Evolutionary conservation across 2,797 vertebrate species (phyloP).

Genomic region (Carduelis carduelis): DNA sequence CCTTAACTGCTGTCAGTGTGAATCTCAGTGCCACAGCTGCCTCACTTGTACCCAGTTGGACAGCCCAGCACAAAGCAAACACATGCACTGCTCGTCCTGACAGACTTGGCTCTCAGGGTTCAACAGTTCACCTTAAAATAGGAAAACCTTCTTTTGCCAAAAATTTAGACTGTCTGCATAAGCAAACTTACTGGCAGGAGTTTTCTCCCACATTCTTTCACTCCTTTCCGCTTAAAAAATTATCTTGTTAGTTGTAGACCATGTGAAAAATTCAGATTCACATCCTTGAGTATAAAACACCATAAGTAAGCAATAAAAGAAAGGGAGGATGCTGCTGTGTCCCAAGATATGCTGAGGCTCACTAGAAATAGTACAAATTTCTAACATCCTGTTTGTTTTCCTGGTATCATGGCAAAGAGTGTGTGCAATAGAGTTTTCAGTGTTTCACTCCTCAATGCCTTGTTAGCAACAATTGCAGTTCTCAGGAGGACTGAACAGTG

Average conservation of each 20-base stretch:
- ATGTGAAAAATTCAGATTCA: not conserved
- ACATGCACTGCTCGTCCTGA: fast-evolving
- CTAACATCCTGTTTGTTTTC: not conserved
- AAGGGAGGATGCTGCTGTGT: not conserved
- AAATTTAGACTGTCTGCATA: not conserved
- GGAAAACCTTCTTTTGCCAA: not conserved
- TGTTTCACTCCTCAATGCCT: not conserved
- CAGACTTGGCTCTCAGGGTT: not conserved
- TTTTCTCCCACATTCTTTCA: not conserved
- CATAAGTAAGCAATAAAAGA: not conserved
- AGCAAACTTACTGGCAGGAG: not conserved
- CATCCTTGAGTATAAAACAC: not conserved
- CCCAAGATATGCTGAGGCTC: not conserved
- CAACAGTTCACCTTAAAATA: not conserved
- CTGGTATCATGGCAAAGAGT: not conserved
- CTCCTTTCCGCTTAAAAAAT: not conserved
- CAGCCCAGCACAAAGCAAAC: not conserved
- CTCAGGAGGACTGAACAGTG: not conserved
- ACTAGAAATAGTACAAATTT: not conserved
- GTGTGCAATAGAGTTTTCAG: not conserved
- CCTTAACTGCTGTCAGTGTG: not conserved
- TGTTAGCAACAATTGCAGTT: slow-evolving; percentile 27
- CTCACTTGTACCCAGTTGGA: not conserved
- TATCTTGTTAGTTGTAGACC: not conserved
- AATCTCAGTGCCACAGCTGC: not conserved